These are phyloP conservation scores for Odontamblyopus rebecca DNA, from an alignment of 2,797 vertebrate genomes.

Conservation along the genomic window DNA sequence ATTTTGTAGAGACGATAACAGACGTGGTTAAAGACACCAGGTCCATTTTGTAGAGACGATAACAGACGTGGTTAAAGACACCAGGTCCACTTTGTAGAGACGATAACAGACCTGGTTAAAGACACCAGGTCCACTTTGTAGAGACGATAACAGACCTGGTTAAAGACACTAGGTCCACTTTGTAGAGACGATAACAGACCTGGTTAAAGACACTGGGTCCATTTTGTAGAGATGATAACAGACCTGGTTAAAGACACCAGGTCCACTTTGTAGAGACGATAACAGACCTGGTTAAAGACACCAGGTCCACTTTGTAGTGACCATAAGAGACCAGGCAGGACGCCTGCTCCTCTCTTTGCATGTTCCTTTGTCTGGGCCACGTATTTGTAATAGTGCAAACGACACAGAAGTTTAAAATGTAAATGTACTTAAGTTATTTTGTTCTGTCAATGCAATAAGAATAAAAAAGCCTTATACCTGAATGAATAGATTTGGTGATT, in stretches of 20 bases:
- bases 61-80: too few species aligned
- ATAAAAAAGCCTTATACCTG: too few species aligned
- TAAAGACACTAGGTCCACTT: too few species aligned
- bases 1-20: too few species aligned
- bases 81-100: slow-evolving; percentile 29
- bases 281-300: slow-evolving; percentile 24
- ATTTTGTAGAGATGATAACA: too few species aligned
- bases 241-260: background rate
- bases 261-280: slow-evolving; percentile 42
- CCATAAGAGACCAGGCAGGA: slow-evolving; percentile 10
- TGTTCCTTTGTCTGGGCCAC: background rate
- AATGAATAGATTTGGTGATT: background rate
- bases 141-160: too few species aligned
- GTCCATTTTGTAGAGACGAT: too few species aligned
- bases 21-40: too few species aligned
- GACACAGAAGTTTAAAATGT: background rate
- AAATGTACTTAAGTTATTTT: background rate
- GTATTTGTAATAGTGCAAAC: background rate
- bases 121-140: slow-evolving; percentile 4
- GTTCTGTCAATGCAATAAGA: background rate
- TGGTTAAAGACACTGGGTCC: too few species aligned
- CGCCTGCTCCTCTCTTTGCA: slow-evolving; percentile 13
- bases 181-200: too few species aligned
- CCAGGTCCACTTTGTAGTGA: background rate
- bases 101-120: slow-evolving; percentile 35